These are phyloP conservation scores for Apis florea DNA, from an alignment of 1,140 invertebrate genomes.

Conservation along the genomic window DNA sequence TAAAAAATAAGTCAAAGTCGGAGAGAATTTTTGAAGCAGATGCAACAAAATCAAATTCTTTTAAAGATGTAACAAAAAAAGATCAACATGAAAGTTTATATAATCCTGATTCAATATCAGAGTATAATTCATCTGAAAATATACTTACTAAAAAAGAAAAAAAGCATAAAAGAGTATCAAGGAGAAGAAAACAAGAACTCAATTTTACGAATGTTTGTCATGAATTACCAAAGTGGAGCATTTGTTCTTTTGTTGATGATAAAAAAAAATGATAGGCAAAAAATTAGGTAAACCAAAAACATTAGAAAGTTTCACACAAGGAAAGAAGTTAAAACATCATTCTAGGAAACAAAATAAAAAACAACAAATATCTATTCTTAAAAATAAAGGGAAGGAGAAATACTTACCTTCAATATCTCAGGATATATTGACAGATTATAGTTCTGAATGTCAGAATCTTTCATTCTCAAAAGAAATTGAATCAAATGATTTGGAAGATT, in stretches of 20 bases:
- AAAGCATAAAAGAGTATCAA: slow-evolving; percentile 4
- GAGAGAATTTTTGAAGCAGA: not conserved
- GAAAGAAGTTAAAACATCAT: slow-evolving; percentile 6
- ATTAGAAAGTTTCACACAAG: not conserved
- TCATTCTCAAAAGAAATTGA: not conserved
- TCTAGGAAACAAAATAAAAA: slow-evolving; percentile 13
- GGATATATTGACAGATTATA: not conserved
- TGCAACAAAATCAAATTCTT: not conserved
- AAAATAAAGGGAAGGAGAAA: slow-evolving; percentile 6
- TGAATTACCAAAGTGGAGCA: slow-evolving; percentile 24
- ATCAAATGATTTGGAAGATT: not conserved
- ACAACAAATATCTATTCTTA: not conserved
- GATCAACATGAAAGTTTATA: not conserved
- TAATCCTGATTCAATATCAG: not conserved
- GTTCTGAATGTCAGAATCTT: not conserved
- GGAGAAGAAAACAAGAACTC: slow-evolving; percentile 58
- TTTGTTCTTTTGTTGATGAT: slow-evolving; percentile 6
- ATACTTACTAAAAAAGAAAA: slow-evolving; percentile 7
- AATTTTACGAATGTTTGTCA: slow-evolving; percentile 1
- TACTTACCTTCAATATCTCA: not conserved
- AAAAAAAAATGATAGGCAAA: slow-evolving; percentile 4
- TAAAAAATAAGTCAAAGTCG: slow-evolving; percentile 38
- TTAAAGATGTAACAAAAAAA: not conserved
- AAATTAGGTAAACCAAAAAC: not conserved
- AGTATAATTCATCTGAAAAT: slow-evolving; percentile 2